A percentile compares a stretch with the other conserved stretches of the same genome.
Evolutionary conservation across 2,113 vertebrate species (phyloP).

Genomic region (Podarcis cretensis): DNA sequence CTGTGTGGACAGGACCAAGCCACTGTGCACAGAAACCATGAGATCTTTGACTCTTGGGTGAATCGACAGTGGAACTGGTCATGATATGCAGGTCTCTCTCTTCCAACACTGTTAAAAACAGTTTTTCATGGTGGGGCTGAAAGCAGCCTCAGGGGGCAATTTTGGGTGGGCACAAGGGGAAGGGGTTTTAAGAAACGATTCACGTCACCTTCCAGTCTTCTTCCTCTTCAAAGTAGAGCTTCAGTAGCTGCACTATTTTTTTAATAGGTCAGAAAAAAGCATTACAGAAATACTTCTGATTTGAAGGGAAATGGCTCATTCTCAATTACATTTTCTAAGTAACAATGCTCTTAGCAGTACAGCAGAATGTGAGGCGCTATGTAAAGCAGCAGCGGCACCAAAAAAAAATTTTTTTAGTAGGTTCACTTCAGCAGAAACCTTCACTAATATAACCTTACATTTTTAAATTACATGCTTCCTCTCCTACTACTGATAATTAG

Average conservation of each 20-base stretch:
- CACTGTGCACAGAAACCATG: neutral
- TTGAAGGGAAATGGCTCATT: neutral
- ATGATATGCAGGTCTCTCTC: neutral
- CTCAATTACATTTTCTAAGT: slow-evolving; percentile 1
- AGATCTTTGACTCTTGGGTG: neutral
- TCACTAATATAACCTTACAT: slow-evolving; percentile 51
- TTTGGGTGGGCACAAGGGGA: neutral
- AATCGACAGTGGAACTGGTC: neutral
- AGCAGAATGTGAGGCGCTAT: neutral
- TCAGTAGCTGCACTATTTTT: neutral
- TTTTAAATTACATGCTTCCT: slow-evolving; percentile 36
- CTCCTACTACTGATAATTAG: slow-evolving; percentile 46
- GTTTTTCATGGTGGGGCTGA: neutral
- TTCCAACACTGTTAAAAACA: neutral
- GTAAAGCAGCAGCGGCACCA: slow-evolving; percentile 11
- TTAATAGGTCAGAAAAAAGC: slow-evolving; percentile 4
- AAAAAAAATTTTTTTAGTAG: slow-evolving; percentile 31
- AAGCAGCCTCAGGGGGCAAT: neutral
- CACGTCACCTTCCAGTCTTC: too few relatives aligned
- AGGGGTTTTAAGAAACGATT: neutral
- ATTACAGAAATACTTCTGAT: slow-evolving; percentile 5
- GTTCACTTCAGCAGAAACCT: slow-evolving; percentile 42
- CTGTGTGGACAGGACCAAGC: neutral
- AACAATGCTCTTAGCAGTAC: neutral
- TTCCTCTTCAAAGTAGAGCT: neutral